phyloP scores from a whole-genome alignment of 1,140 invertebrate genomes.

The Thaumatotibia leucotreta region DNA sequence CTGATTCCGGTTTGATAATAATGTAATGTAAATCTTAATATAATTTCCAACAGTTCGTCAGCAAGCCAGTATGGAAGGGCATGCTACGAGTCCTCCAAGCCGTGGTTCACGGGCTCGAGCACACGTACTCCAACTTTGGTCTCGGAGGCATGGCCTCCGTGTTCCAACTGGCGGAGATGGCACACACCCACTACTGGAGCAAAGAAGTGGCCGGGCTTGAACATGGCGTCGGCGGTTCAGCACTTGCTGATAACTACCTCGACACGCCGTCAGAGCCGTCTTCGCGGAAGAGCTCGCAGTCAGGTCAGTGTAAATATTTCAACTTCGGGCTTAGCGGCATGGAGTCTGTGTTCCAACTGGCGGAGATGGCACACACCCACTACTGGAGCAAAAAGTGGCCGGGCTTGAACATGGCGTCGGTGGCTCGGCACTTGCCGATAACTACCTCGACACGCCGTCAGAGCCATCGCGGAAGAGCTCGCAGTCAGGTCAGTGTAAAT shows the following conservation, averaged over 20 bases:
- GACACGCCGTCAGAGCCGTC: slow-evolving; percentile 66
- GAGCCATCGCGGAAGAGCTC: too few species aligned
- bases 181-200: slow-evolving; percentile 98
- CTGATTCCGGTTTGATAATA: too few species aligned
- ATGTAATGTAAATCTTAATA: neutral
- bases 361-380: too few species aligned
- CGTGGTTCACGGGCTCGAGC: slow-evolving; percentile 92
- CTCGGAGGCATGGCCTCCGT: slow-evolving; percentile 98
- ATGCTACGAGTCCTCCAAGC: slow-evolving; percentile 95
- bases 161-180: slow-evolving; percentile 97
- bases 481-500: too few species aligned
- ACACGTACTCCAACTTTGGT: slow-evolving; percentile 95
- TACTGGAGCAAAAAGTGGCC: too few species aligned
- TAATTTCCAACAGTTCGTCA: slow-evolving; percentile 83
- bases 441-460: too few species aligned
- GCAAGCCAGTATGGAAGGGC: slow-evolving; percentile 95
- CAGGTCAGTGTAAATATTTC: slow-evolving; percentile 40
- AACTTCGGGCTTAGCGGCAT: too few species aligned
- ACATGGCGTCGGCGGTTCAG: slow-evolving; percentile 73
- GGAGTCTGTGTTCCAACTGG: too few species aligned
- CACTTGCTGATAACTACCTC: slow-evolving; percentile 42
- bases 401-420: too few species aligned
- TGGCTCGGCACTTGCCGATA: too few species aligned
- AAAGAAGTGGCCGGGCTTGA: slow-evolving; percentile 83
- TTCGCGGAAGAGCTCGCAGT: slow-evolving; percentile 70